Conservation (phyloP, 2,888 invertebrate species). For the Sclerodermus sp. region DNA sequence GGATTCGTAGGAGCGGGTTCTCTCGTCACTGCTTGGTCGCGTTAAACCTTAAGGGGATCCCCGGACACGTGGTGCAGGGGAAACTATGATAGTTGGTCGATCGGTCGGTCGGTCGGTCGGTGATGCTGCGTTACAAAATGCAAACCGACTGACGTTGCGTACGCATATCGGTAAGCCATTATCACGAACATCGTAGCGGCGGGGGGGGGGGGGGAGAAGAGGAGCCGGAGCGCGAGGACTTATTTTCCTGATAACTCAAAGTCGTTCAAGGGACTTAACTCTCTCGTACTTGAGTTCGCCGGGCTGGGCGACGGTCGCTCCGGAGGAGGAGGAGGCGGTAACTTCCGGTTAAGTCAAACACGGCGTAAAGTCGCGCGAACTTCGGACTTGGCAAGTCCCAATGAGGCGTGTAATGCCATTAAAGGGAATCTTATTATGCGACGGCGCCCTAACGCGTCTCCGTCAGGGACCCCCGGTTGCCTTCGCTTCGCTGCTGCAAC, state of each 20-base stretch:
- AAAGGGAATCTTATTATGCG: constrained; percentile 56
- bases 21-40: no score
- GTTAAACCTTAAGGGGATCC: no score
- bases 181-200: no score
- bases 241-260: constrained; percentile 20
- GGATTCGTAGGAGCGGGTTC: no score
- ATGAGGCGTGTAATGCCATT: constrained; percentile 58
- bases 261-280: constrained; percentile 26
- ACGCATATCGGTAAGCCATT: no score
- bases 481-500: constrained; percentile 45
- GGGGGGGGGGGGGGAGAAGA: no score
- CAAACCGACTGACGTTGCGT: no score
- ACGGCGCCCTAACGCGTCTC: constrained; percentile 42
- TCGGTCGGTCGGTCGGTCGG: no score
- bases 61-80: no score
- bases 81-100: no score
- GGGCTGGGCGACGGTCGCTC: constrained; percentile 17
- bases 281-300: constrained; percentile 20
- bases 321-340: constrained; percentile 7
- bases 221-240: constrained; percentile 5
- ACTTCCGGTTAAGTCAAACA: constrained; percentile 56
- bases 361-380: constrained; percentile 47
- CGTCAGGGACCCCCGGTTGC: constrained; percentile 18
- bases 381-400: constrained; percentile 56
- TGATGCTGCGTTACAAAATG: no score